Evolutionary conservation across 1,140 invertebrate genomes (phyloP).

Genomic region (Trichomalopsis sarcophagae): DNA sequence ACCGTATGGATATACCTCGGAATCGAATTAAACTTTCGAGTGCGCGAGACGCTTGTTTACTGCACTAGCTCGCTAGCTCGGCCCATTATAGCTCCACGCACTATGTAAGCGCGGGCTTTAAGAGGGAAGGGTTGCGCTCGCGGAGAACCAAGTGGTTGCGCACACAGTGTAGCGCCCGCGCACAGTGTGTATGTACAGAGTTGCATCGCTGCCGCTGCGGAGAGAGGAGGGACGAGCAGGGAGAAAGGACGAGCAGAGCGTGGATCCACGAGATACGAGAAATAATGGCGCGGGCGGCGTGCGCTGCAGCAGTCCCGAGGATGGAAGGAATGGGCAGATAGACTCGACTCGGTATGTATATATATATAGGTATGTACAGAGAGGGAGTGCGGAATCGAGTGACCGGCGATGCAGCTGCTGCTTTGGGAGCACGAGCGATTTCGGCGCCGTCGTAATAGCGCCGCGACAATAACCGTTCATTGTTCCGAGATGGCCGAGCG

Average conservation of each 20-base stretch:
- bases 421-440: conserved; percentile 54
- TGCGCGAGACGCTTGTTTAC: conserved; percentile 44
- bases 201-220: neutral
- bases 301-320: neutral
- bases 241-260: conserved; percentile 45
- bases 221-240: conserved; percentile 44
- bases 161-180: neutral
- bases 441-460: conserved; percentile 56
- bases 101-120: neutral
- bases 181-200: neutral
- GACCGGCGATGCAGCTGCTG: neutral
- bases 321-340: neutral
- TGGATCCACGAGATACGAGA: conserved; percentile 67
- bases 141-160: conserved; percentile 12
- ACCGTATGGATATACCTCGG: neutral
- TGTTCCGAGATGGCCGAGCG: conserved; percentile 49
- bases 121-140: conserved; percentile 23
- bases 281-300: conserved; percentile 62
- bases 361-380: neutral
- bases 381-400: neutral
- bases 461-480: conserved; percentile 64
- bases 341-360: neutral
- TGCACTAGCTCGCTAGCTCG: neutral
- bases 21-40: conserved; percentile 52
- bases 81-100: neutral